Evolutionary conservation across 2,797 vertebrate genomes (phyloP).

Genomic region (Tragelaphus oryx): DNA sequence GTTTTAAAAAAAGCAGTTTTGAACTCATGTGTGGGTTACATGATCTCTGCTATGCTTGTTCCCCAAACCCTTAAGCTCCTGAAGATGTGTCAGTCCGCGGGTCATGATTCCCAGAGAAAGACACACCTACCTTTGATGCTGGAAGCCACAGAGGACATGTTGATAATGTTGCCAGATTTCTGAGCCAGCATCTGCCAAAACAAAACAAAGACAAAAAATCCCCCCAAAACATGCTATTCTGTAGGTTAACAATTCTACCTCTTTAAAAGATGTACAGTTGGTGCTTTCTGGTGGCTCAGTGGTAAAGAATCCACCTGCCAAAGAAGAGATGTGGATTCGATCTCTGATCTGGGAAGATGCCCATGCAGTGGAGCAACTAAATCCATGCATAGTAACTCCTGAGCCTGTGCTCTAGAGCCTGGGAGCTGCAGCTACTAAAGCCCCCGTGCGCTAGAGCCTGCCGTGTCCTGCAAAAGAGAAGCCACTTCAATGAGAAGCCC

Average conservation of each 20-base stretch:
- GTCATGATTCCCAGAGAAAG: not conserved
- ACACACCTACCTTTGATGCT: constrained; percentile 91
- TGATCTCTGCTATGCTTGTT: not conserved
- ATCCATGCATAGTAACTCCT: not conserved
- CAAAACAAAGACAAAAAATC: not conserved
- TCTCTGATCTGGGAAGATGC: not conserved
- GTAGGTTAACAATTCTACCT: not conserved
- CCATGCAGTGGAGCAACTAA: not conserved
- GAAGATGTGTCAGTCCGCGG: too few species aligned
- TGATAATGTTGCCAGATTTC: constrained; percentile 95
- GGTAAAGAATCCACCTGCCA: not conserved
- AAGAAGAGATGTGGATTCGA: not conserved
- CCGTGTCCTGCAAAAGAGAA: not conserved
- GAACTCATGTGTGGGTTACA: not conserved
- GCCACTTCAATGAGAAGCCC: not conserved
- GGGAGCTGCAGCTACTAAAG: not conserved
- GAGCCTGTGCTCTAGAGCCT: not conserved
- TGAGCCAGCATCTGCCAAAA: constrained; percentile 90
- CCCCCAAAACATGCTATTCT: not conserved
- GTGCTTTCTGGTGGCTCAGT: not conserved
- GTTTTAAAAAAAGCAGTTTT: not conserved
- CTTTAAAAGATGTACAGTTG: not conserved
- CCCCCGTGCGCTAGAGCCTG: not conserved
- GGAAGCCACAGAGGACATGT: constrained; percentile 96
- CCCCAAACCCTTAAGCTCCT: not conserved